These are phyloP conservation scores for Urosaurus nigricauda DNA, from an alignment of 2,797 vertebrate genomes.

Conservation along the genomic window DNA sequence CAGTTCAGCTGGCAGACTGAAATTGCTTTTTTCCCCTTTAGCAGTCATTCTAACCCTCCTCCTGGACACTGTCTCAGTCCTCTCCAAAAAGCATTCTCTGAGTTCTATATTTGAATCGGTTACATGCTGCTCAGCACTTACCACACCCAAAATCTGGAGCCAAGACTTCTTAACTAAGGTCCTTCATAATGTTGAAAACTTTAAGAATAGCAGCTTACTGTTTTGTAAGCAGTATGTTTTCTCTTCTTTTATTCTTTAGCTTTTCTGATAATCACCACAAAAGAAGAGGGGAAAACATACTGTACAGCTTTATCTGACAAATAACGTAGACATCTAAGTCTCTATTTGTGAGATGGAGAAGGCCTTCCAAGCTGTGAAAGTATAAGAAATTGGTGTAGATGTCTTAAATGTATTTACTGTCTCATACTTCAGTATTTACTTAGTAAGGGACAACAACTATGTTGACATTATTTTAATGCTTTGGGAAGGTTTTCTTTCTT, in stretches of 20 bases:
- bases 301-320: conserved; percentile 9
- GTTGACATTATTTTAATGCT: not conserved
- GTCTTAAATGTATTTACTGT: not conserved
- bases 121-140: not conserved
- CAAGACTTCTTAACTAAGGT: not conserved
- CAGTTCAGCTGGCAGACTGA: not conserved
- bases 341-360: conserved; percentile 32
- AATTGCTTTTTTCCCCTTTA: not conserved
- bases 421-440: not conserved
- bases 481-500: not conserved
- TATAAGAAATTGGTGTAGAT: not conserved
- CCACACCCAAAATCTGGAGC: not conserved
- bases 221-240: not conserved
- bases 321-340: not conserved
- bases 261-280: conserved; percentile 1
- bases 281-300: conserved; percentile 21
- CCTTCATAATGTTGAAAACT: not conserved
- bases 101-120: not conserved
- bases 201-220: conserved; percentile 4
- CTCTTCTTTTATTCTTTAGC: too few species aligned
- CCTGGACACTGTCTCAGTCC: not conserved
- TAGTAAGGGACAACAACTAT: not conserved
- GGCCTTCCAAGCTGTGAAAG: too few species aligned
- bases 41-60: not conserved
- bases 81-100: not conserved